Evolutionary conservation across 2,888 invertebrate genomes (phyloP).

Genomic region (Desoria tigrina): DNA sequence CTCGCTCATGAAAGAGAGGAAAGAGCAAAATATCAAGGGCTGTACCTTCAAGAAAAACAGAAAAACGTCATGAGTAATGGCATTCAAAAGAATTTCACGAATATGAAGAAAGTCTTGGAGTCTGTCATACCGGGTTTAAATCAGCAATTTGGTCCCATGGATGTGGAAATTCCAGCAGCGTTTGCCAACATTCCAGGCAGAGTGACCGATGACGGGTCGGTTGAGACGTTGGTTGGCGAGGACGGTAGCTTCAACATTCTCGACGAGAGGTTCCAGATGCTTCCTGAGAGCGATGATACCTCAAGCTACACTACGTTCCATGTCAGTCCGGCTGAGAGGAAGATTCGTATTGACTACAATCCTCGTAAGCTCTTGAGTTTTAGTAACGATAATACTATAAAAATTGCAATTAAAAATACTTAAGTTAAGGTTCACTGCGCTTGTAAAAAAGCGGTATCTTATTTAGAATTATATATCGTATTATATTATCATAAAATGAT

Average conservation of each 20-base stretch:
- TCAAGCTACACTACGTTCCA: constrained; percentile 10
- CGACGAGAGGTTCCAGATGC: constrained; percentile 7
- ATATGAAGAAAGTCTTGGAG: constrained; percentile 21
- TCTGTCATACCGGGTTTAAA: constrained; percentile 14
- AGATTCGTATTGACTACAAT: constrained; percentile 22
- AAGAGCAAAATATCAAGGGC: neutral
- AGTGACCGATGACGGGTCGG: neutral
- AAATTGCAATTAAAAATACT: neutral
- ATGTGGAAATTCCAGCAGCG: constrained; percentile 2
- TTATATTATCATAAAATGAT: too few relatives aligned
- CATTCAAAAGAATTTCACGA: constrained; percentile 6
- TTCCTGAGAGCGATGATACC: neutral
- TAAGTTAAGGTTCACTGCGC: neutral
- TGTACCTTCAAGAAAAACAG: neutral
- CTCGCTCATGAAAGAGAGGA: neutral
- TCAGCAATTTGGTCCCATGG: constrained; percentile 1
- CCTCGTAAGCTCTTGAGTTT: constrained; percentile 22
- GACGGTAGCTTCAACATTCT: neutral
- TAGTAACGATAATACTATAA: neutral
- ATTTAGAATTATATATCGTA: too few relatives aligned
- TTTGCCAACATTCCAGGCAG: constrained; percentile 18
- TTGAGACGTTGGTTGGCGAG: neutral
- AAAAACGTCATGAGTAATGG: constrained; percentile 13
- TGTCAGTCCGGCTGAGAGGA: constrained; percentile 9
- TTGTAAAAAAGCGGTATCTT: neutral